A percentile compares a stretch with the other conserved stretches of the same genome.
Evolutionary conservation across 2,888 invertebrate species (phyloP).

Genomic region (Siphlonurus alternatus): DNA sequence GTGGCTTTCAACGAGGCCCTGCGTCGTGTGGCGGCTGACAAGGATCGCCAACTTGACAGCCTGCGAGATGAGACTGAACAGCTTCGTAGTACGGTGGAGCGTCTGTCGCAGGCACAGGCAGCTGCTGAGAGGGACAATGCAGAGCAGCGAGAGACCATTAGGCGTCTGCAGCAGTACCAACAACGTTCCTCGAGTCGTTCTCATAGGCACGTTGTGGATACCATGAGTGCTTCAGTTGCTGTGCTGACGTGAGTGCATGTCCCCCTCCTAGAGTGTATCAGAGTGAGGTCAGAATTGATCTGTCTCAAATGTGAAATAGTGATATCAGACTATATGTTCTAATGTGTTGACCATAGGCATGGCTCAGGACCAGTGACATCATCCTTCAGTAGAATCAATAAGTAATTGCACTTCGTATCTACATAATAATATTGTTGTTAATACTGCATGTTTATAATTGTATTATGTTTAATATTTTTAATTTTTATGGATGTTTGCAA

Average conservation of each 20-base stretch:
- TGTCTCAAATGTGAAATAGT: too few relatives aligned
- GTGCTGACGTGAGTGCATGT: conserved; percentile 26
- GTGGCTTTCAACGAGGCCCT: conserved; percentile 42
- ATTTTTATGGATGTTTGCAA: too few relatives aligned
- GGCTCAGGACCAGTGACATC: too few relatives aligned
- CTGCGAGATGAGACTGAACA: conserved; percentile 26
- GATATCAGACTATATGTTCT: too few relatives aligned
- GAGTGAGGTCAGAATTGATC: too few relatives aligned
- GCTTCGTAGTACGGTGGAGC: conserved; percentile 18
- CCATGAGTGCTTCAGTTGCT: conserved; percentile 37
- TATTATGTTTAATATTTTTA: too few relatives aligned
- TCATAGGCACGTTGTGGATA: conserved; percentile 15
- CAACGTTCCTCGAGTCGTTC: background rate
- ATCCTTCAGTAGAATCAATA: too few relatives aligned
- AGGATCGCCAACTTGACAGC: conserved; percentile 49
- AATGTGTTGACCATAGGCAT: too few relatives aligned
- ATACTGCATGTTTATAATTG: too few relatives aligned
- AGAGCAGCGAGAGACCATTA: conserved; percentile 18
- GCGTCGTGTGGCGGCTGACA: conserved; percentile 47
- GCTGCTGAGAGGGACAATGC: conserved; percentile 20
- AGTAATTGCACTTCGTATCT: too few relatives aligned
- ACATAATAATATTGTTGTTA: too few relatives aligned
- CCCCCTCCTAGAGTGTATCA: conserved; percentile 13
- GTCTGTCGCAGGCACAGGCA: conserved; percentile 23
- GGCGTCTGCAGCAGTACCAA: background rate